These are phyloP conservation scores for Drosophila subobscura DNA, from an alignment of 1,140 invertebrate genomes.

Conservation along the genomic window DNA sequence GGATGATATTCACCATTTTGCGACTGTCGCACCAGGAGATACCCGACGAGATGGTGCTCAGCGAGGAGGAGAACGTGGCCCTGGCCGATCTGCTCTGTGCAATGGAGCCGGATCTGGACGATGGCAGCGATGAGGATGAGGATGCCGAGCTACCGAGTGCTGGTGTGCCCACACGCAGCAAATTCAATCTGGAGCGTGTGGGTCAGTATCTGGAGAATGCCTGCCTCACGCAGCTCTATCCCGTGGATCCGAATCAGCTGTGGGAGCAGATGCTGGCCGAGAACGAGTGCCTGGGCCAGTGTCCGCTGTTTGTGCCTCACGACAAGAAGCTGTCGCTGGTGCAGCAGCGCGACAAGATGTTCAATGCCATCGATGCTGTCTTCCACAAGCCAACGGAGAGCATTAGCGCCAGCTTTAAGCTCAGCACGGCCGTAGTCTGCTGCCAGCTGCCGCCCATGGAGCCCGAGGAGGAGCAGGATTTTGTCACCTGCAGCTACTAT, in stretches of 20 bases:
- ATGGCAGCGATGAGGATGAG: conserved; percentile 38
- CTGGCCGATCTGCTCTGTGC: conserved; percentile 91
- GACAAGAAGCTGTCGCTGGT: conserved; percentile 91
- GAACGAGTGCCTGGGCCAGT: conserved; percentile 88
- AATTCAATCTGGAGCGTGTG: conserved; percentile 93
- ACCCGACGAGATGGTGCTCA: conserved; percentile 92
- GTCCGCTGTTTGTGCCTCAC: conserved; percentile 89
- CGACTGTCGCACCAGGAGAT: conserved; percentile 92
- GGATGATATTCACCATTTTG: conserved; percentile 94
- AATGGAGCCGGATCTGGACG: conserved; percentile 63
- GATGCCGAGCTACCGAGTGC: conserved; percentile 1
- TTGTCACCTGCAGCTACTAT: conserved; percentile 76
- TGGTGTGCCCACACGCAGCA: conserved; percentile 83
- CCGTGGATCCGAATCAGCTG: conserved; percentile 86
- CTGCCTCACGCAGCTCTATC: conserved; percentile 86
- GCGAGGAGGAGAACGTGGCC: conserved; percentile 94
- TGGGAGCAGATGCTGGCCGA: conserved; percentile 92
- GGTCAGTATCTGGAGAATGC: conserved; percentile 93
- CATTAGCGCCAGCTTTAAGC: conserved; percentile 86
- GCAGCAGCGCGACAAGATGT: conserved; percentile 91
- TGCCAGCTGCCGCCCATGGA: conserved; percentile 68
- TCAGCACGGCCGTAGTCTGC: conserved; percentile 84
- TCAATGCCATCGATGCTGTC: conserved; percentile 87
- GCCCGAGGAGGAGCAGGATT: conserved; percentile 56
- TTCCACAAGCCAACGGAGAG: conserved; percentile 89